phyloP scores from a whole-genome alignment of 2,113 vertebrate genomes.

The Mellivora capensis region DNA sequence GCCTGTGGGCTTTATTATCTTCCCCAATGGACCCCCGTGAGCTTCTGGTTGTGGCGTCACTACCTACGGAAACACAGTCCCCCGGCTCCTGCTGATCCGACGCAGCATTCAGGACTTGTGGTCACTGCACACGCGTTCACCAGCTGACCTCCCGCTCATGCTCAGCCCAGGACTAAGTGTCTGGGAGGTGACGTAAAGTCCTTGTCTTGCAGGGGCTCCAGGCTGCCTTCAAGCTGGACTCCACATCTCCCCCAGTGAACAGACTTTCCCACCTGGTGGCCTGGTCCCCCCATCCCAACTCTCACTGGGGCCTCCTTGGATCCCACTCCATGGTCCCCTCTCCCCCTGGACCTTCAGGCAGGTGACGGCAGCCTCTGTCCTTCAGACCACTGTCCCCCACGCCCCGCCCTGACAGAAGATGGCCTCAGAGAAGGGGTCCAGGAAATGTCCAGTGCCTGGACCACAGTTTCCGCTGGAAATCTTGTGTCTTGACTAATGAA shows the following conservation, averaged over 20 bases:
- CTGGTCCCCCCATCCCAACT: accelerated
- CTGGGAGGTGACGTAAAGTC: accelerated
- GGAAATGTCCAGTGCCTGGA: not conserved
- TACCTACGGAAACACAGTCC: accelerated
- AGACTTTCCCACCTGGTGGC: accelerated
- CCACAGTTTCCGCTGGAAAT: not conserved
- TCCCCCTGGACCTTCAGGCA: not conserved
- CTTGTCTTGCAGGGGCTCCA: not conserved
- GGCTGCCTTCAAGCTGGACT: accelerated
- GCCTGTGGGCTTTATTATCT: accelerated
- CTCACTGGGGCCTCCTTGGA: accelerated
- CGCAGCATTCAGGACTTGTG: accelerated
- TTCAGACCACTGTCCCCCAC: not conserved
- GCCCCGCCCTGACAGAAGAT: not conserved
- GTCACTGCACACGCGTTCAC: accelerated
- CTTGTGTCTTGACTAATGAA: not conserved
- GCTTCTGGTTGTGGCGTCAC: accelerated
- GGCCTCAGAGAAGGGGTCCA: accelerated
- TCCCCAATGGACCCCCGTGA: accelerated
- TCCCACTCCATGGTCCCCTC: accelerated
- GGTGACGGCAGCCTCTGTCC: accelerated
- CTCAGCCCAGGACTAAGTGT: not conserved
- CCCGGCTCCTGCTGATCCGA: accelerated
- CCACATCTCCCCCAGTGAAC: accelerated
- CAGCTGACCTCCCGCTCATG: accelerated